These are phyloP conservation scores for Rhyacophila evoluta DNA, from an alignment of 2,888 invertebrate genomes.

Conservation along the genomic window DNA sequence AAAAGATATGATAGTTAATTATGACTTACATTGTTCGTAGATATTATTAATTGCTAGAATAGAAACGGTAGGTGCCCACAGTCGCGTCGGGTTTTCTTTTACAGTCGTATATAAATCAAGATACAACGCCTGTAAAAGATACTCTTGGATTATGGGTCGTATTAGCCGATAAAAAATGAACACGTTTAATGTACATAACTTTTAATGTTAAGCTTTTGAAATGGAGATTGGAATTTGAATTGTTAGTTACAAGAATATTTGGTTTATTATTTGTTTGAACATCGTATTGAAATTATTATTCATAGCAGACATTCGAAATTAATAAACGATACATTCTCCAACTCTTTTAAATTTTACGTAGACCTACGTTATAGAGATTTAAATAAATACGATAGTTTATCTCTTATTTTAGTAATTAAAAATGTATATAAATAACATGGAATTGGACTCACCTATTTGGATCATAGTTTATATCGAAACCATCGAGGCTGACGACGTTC, in stretches of 20 bases:
- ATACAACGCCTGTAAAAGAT: background rate
- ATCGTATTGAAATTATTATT: background rate
- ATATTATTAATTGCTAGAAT: background rate
- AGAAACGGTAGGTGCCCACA: background rate
- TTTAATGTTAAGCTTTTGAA: background rate
- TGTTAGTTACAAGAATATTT: too few species aligned
- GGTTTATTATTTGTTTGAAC: background rate
- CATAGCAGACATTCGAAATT: too few species aligned
- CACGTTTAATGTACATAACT: background rate
- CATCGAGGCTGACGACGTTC: conserved; percentile 89
- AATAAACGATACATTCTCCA: too few species aligned
- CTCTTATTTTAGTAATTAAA: background rate
- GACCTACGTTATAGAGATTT: too few species aligned
- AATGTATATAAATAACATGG: background rate
- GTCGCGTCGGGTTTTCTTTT: background rate
- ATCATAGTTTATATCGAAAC: conserved; percentile 83
- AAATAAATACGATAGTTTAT: too few species aligned
- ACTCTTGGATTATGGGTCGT: background rate
- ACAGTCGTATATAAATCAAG: background rate
- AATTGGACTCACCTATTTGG: conserved; percentile 78
- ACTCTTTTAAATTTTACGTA: too few species aligned
- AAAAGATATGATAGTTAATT: conserved; percentile 27
- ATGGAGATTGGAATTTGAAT: background rate
- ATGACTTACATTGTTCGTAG: background rate
- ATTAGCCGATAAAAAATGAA: conserved; percentile 4